phyloP scores from a whole-genome alignment of 2,888 invertebrate species.

The Crepidodera aurea region DNA sequence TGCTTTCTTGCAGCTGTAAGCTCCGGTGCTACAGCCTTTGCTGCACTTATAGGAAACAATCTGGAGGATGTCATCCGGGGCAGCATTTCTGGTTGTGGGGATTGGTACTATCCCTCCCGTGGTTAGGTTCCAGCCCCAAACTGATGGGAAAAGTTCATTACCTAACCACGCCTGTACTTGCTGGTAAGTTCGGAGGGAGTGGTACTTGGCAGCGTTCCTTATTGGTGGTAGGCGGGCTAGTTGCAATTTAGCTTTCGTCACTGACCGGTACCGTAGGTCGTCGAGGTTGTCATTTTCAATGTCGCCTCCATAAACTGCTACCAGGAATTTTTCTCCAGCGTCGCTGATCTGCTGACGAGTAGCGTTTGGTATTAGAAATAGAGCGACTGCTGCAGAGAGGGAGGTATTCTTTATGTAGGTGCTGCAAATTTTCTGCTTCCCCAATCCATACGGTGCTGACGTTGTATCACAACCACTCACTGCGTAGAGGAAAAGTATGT shows the following conservation, averaged over 20 bases:
- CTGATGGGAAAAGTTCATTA: conserved; percentile 3
- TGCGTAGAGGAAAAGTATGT: too few relatives aligned
- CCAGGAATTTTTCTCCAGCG: too few relatives aligned
- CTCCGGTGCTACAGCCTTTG: too few relatives aligned
- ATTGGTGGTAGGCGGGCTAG: conserved; percentile 1
- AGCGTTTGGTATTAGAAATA: conserved; percentile 4
- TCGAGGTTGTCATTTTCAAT: conserved; percentile 3
- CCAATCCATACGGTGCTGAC: conserved; percentile 11
- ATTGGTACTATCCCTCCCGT: conserved; percentile 9
- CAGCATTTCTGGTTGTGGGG: conserved; percentile 10
- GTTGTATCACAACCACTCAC: too few relatives aligned
- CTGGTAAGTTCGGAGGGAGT: too few relatives aligned
- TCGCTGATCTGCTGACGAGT: background rate
- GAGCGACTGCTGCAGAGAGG: conserved; percentile 10
- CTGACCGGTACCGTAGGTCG: conserved; percentile 1
- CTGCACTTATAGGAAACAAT: too few relatives aligned
- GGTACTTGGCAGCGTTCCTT: too few relatives aligned
- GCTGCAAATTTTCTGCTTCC: conserved; percentile 15
- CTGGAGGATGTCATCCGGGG: background rate
- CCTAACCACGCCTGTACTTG: background rate
- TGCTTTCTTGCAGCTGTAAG: too few relatives aligned
- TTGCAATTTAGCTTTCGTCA: conserved; percentile 1
- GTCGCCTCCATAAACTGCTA: conserved; percentile 12
- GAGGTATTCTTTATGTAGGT: conserved; percentile 1
- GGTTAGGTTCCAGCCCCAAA: conserved; percentile 10